Base-by-base conservation (phyloP, 1,140 invertebrate genomes). In the Potamilus streckersoni region DNA sequence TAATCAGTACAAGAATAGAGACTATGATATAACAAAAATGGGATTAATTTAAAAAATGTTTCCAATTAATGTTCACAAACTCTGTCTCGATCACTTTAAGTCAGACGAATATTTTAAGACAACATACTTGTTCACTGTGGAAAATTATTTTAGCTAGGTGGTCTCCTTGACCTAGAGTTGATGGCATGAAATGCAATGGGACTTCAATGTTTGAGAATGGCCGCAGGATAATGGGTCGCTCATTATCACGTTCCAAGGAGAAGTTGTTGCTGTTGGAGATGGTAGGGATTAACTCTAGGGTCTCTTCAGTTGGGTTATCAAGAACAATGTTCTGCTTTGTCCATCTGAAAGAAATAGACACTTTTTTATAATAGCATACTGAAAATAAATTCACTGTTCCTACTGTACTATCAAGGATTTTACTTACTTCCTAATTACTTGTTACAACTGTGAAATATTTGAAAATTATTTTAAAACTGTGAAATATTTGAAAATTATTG, bases 231-330 rank as follows among this genome's bases (percentile, higher is more conserved):
- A 90, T 71, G 12, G 85, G 83, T 31, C 83, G 73, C 56, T 87
- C 83, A 67, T 85, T 85, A 55, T 88, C 87, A 27, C 83, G 74
- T 58, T 88, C 86, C 56, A 90, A 69, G 66, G 75, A 76, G 82
- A 90, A 90, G 83, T 90, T 90, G 74, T 88, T 88, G 64, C 81
- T 82, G 74, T 90, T 90, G 23, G 87, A 87, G 31, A 90, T 74
- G 0, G 80, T 82, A 6, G 87, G 83, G 16, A 86, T 78, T 38
- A 90, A 71, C 67, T 85, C 85, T 19, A 90, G 73, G 0, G 72
- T 82, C 73, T 90, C 87, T 59, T 88, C 82, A 38, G 88, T 88
- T 59, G 88, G 87, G 73, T 90, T 90, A 20, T 84, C 79, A 31
- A 90, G 80, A 12, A 72, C 64, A 16, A 90, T 87, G 14, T 65